Base-by-base conservation (phyloP, 2,888 invertebrate genomes). In the Malachius bipustulatus region DNA sequence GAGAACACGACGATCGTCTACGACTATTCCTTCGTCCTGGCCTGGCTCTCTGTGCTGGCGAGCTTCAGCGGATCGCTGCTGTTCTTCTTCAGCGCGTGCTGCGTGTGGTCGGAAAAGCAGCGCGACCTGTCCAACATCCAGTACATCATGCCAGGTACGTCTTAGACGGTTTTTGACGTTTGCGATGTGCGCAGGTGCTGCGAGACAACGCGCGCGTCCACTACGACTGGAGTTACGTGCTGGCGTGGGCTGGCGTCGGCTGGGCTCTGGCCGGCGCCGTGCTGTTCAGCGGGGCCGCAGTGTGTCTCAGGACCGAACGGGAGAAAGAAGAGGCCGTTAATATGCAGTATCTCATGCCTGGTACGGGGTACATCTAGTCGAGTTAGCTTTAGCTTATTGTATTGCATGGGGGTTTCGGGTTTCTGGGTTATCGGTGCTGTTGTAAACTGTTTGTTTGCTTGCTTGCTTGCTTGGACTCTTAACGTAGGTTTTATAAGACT, bases 301-400 rank as follows among this genome's bases (percentile, higher is more conserved):
- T 90, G 69, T 91, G 91, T 70, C 78, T 91, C 65, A 77, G 88
- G 64, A 87, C 83, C 65, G 91, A 91, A 70, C 76, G 87, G 60
- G 89, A 89, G 68, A 77, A 84, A 64, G 91, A 91, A 66, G 89
- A 91, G 69, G 88, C 89, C 66, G 79, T 90, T 72, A 91, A 91
- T 73, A 85, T 91, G 82, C 91, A 91, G 75, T 91, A 91, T 69
- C 76, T 91, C 69, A 90, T 90, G 90, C 90, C 90, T 70, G 89
- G 89, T 89, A 79, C n/a, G n/a, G n/a, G n/a, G n/a, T n/a, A n/a
- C n/a, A n/a, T n/a, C n/a, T n/a, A n/a, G n/a, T n/a, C n/a, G n/a
- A n/a, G n/a, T n/a, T n/a, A n/a, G n/a, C n/a, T n/a, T n/a, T n/a
- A n/a, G n/a, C n/a, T n/a, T n/a, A n/a, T n/a, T n/a, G n/a, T n/a